Conservation (phyloP, 1,140 invertebrate genomes). For the Eriocheir sinensis region DNA sequence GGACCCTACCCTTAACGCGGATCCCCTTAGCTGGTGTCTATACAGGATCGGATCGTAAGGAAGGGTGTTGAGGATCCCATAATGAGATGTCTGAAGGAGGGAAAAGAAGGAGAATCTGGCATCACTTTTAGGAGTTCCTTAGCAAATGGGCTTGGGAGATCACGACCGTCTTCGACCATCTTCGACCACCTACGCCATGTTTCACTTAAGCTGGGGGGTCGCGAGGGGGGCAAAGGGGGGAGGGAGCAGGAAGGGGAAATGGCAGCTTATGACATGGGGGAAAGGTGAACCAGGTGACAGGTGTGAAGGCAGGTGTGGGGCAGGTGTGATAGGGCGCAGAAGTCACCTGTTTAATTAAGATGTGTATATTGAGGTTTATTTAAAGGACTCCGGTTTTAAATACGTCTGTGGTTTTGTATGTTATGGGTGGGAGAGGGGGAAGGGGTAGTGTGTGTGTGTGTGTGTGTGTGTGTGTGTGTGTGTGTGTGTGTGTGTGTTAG, state of each 20-base stretch:
- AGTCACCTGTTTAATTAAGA: no score
- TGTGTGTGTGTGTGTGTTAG: background rate
- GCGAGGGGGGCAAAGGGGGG: background rate
- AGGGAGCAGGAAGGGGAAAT: background rate
- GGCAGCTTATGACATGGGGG: background rate
- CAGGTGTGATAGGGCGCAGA: background rate
- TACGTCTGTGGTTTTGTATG: background rate
- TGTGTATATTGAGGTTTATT: no score
- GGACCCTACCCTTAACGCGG: background rate
- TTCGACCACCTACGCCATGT: constrained; percentile 26
- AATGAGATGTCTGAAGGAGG: background rate
- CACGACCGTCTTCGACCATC: constrained; percentile 45
- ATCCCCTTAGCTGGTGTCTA: background rate
- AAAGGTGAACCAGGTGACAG: background rate
- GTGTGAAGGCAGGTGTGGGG: background rate
- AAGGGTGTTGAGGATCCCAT: background rate
- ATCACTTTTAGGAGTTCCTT: constrained; percentile 46
- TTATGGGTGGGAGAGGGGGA: background rate
- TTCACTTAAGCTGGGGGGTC: background rate
- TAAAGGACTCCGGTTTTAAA: no score
- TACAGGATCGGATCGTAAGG: background rate
- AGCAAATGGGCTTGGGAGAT: constrained; percentile 32
- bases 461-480: constrained; percentile 5
- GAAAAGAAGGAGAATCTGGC: constrained; percentile 35
- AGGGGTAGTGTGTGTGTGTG: constrained; percentile 34